These are phyloP conservation scores for Dyspetes luteomarginatus DNA, from an alignment of 2,888 invertebrate genomes.

Conservation along the genomic window DNA sequence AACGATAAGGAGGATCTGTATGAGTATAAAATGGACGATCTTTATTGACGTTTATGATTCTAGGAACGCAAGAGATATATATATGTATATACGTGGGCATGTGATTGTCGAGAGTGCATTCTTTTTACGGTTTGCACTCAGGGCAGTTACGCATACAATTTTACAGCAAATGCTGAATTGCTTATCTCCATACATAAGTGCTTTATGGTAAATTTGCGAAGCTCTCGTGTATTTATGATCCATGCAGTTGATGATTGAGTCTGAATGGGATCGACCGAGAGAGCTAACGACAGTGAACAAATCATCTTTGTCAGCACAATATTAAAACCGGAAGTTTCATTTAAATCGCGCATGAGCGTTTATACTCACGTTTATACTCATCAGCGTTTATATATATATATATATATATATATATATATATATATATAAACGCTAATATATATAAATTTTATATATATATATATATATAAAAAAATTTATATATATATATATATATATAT, in stretches of 20 bases:
- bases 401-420: too few relatives aligned
- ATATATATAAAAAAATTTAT: too few relatives aligned
- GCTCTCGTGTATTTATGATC: constrained; percentile 40
- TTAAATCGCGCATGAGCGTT: constrained; percentile 66
- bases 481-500: too few relatives aligned
- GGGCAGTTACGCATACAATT: not conserved
- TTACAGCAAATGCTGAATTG: constrained; percentile 6
- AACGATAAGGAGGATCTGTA: too few relatives aligned
- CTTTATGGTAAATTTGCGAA: constrained; percentile 33
- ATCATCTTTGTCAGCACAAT: constrained; percentile 66
- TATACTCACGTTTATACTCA: constrained; percentile 33
- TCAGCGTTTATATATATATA: too few relatives aligned
- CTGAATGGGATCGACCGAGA: constrained; percentile 66
- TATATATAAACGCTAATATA: too few relatives aligned
- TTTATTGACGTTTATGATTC: too few relatives aligned
- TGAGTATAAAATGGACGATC: not conserved
- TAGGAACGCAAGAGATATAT: too few relatives aligned
- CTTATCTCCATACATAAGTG: constrained; percentile 20
- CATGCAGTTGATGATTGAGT: constrained; percentile 65
- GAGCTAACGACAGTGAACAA: constrained; percentile 52
- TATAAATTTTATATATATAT: not conserved
- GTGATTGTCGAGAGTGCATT: constrained; percentile 18
- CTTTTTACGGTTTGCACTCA: constrained; percentile 17
- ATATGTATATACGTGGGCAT: too few relatives aligned
- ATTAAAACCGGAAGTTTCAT: constrained; percentile 73